A percentile compares a stretch with the other conserved stretches of the same genome.
Evolutionary conservation across 2,797 vertebrate genomes (phyloP).

Genomic region (Chrysocyon brachyurus): DNA sequence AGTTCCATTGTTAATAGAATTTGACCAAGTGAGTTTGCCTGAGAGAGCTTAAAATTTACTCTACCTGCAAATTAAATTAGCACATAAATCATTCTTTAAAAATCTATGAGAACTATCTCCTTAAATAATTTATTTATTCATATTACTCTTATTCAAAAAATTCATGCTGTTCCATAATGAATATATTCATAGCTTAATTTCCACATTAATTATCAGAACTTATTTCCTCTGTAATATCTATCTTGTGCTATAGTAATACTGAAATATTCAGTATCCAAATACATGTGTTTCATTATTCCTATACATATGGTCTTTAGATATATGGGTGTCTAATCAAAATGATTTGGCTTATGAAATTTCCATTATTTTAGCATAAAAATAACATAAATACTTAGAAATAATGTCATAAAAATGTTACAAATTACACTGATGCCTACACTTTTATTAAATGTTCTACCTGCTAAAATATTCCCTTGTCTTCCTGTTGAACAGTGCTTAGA

Average conservation of each 20-base stretch:
- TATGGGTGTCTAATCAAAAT: background rate
- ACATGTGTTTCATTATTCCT: background rate
- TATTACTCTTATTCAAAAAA: constrained; percentile 6
- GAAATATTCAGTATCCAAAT: background rate
- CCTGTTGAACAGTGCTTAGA: background rate
- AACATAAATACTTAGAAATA: background rate
- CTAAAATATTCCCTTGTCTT: background rate
- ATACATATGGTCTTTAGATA: background rate
- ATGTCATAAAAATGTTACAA: background rate
- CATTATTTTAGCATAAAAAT: background rate
- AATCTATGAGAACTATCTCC: background rate
- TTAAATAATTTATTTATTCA: constrained; percentile 31
- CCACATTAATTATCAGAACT: background rate
- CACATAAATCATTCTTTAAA: background rate
- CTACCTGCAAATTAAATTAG: background rate
- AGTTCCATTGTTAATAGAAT: background rate
- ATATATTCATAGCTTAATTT: background rate
- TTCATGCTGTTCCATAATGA: background rate
- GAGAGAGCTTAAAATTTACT: background rate
- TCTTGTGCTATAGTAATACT: background rate
- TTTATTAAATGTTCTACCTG: background rate
- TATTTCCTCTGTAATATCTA: background rate
- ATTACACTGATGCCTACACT: background rate
- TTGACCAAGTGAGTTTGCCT: background rate
- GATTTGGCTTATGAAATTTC: background rate